Percentiles rank a stretch among this genome's conserved stretches.
Conservation (phyloP, 2,888 invertebrate genomes). For the Plebejus argus region DNA sequence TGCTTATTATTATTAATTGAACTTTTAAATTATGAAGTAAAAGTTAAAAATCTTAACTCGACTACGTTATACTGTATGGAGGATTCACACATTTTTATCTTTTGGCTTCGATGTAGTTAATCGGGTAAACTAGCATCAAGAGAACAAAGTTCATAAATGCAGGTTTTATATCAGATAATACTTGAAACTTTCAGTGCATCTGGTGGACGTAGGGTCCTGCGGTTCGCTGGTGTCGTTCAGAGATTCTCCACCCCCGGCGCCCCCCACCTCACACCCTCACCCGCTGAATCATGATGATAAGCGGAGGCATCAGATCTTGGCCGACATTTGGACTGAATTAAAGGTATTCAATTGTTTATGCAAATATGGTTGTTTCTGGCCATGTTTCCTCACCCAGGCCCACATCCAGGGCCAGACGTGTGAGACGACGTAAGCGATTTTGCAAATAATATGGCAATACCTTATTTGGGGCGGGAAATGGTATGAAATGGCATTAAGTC, state of each 20-base stretch:
- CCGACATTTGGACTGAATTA: constrained; percentile 83
- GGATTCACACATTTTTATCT: no score
- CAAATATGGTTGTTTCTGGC: not conserved
- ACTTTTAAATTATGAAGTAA: no score
- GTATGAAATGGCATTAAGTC: no score
- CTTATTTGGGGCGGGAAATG: no score
- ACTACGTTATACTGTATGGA: no score
- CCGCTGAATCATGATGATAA: constrained; percentile 83
- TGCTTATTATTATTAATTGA: no score
- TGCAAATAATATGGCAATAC: not conserved
- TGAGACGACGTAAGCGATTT: no score
- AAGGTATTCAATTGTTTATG: constrained; percentile 62
- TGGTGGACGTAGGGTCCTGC: constrained; percentile 73
- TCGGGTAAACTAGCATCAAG: no score
- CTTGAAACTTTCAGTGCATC: constrained; percentile 60
- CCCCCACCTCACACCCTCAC: constrained; percentile 70
- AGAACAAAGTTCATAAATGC: not conserved
- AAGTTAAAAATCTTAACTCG: no score
- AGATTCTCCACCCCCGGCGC: constrained; percentile 72
- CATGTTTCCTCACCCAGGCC: no score
- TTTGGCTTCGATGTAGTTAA: no score
- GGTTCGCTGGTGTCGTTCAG: constrained; percentile 75
- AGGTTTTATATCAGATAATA: not conserved
- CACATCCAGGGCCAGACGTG: no score
- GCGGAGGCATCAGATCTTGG: constrained; percentile 82